Base-by-base conservation (phyloP, 2,797 vertebrate species). In the Onychomys leucogaster region DNA sequence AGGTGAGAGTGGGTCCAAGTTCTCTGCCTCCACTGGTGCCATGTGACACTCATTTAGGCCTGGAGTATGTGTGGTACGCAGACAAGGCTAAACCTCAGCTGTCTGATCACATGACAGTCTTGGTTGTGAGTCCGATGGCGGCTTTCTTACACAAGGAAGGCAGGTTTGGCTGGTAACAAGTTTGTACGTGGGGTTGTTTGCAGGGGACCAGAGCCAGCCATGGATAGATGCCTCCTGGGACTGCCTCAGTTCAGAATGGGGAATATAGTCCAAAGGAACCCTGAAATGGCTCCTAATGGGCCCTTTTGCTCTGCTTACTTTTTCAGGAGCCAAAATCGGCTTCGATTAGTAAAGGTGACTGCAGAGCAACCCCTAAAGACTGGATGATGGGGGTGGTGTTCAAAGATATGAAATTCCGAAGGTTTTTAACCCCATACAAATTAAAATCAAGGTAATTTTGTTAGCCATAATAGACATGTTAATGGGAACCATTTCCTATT, bases 401-500 rank as follows among this genome's bases (percentile, higher is more conserved):
- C 23, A 84, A 92, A 92, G 85, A 88, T 61, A 81, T 0, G 6
- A 63, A 75, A 63, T 37, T 46, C 69, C 52, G 71, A 93, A 89
- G 55, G n/a, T 90, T 81, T 75, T 75, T 34, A 76, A 85, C 32
- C 57, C 80, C 14, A 34, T 46, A 73, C 49, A 84, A 46, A 37
- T 84, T 67, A 81, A 67, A 90, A 61, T 91, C 73, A 77, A 85
- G 63, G 80, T 77, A 14, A 63, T 29, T 43, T 84, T 87, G 46
- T 95, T 90, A 82, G 89, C 49, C 17, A 52, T n/a, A 55, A 65
- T 37, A 69, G 67, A 93, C 37, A 81, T 61, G 59, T 76, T 80
- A 78, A 71, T 81, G 63, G 75, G 90, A 94, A 86, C 6, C 19
- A 78, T 52, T 63, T 90, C n/a, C 80, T 95, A 49, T 75, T 95